Evolutionary conservation across 1,140 invertebrate genomes (phyloP), one percentile per base, ranked within the genome.

Genomic region (Apolygus lucorum): DNA sequence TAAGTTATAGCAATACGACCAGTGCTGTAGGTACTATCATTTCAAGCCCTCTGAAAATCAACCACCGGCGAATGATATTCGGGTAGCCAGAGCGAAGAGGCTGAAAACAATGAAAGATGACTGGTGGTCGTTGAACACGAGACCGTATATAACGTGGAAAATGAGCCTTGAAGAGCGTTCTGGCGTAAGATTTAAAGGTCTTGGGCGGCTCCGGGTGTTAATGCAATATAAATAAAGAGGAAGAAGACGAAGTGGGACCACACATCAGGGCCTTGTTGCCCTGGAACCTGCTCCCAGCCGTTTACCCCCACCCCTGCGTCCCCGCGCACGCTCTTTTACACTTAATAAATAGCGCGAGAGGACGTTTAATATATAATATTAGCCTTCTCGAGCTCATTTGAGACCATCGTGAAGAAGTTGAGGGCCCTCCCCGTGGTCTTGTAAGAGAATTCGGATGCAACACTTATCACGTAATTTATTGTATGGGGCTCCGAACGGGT

Each of bases 401-500:
- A n/a, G n/a, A n/a, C n/a, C n/a, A n/a, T 22, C 54, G 8, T 59
- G 54, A 13, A 17, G 54, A 13, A 24, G 11, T 17, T n/a, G n/a
- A n/a, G n/a, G 22, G 13, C 22, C 54, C 54, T 59, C 11, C 54
- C 34, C 34, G 17, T 42, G 34, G 4, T 42, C 34, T n/a, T n/a
- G n/a, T n/a, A 17, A 17, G 34, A 42, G 34, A 42, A 8, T 59
- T 59, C 54, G 54, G 54, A 59, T 24, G 54, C 34, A 24, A 59
- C 13, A 59, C 22, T 59, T 59, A 24, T 24, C 54, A 17, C 11
- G 11, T 59, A 17, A 59, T 59, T 59, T 59, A 59, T 24, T 22
- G 68, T 54, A n/a, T n/a, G 26, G 68, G 67, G 49, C 22, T 21
- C 67, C 21, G 52, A 68, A 68, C 54, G 34, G 54, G 2, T 21